These are phyloP conservation scores for Microchrysa polita DNA, from an alignment of 2,888 invertebrate species.

Conservation along the genomic window DNA sequence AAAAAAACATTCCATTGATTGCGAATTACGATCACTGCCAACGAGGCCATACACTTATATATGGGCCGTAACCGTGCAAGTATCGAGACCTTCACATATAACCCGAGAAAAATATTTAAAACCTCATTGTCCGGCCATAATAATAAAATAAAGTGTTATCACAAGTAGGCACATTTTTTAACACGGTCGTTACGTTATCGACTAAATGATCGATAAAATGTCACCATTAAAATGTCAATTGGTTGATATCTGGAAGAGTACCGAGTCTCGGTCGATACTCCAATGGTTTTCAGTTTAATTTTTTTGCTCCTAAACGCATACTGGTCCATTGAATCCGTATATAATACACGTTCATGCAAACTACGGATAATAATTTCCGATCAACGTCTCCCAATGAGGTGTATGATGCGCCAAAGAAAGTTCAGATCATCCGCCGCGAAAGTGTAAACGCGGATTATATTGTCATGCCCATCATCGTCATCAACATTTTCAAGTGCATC, in stretches of 20 bases:
- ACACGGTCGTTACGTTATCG: constrained; percentile 35
- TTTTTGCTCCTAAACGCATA: no score
- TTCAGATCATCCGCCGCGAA: neutral
- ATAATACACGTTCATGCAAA: neutral
- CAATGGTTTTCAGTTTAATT: no score
- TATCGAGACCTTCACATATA: constrained; percentile 30
- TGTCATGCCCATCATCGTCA: neutral
- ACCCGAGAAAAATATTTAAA: constrained; percentile 12
- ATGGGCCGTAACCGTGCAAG: neutral
- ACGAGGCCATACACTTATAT: constrained; percentile 23
- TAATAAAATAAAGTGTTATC: constrained; percentile 40
- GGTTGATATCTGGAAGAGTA: constrained; percentile 29
- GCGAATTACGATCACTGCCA: constrained; percentile 14
- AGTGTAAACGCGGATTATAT: constrained; percentile 30
- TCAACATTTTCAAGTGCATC: constrained; percentile 28
- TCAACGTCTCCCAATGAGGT: neutral
- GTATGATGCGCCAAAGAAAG: neutral
- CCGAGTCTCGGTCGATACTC: neutral
- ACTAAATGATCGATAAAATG: constrained; percentile 43
- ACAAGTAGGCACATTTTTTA: constrained; percentile 32
- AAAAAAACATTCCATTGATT: constrained; percentile 34
- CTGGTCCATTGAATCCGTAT: neutral
- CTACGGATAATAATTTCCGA: neutral
- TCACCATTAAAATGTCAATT: constrained; percentile 39
- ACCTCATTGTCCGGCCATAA: constrained; percentile 30